These are phyloP conservation scores for Pterostichus niger DNA, from an alignment of 2,888 invertebrate species.

Conservation along the genomic window DNA sequence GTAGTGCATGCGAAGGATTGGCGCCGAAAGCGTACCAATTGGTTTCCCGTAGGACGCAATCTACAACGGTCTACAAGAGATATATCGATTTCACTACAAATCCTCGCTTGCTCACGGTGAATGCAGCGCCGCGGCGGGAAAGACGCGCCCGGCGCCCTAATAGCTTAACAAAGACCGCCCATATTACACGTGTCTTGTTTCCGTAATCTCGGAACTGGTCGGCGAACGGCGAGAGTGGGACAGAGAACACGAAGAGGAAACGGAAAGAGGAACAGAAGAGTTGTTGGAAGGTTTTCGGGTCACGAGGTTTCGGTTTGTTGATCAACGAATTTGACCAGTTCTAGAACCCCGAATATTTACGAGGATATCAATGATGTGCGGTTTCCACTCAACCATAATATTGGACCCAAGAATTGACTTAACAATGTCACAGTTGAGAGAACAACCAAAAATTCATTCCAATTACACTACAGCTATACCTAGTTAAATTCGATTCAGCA, in stretches of 20 bases:
- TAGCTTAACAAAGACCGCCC: conserved; percentile 67
- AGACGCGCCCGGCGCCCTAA: conserved; percentile 36
- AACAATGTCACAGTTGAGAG: no score
- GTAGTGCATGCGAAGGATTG: conserved; percentile 25
- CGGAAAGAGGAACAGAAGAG: conserved; percentile 21
- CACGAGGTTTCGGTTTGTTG: background rate
- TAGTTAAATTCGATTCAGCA: no score
- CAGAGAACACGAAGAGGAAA: conserved; percentile 29
- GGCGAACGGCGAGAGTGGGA: background rate
- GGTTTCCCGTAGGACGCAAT: conserved; percentile 65
- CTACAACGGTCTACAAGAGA: conserved; percentile 64
- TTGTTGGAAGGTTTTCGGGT: conserved; percentile 18
- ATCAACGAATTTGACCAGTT: background rate
- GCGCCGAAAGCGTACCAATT: conserved; percentile 59
- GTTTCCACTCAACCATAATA: no score
- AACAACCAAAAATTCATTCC: no score
- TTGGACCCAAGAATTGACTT: no score
- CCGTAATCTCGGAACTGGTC: conserved; percentile 62
- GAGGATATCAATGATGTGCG: no score
- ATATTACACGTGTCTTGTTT: conserved; percentile 67
- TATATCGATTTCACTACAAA: conserved; percentile 67
- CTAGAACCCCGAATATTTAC: conserved; percentile 3
- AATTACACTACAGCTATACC: no score
- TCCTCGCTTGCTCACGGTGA: conserved; percentile 58
- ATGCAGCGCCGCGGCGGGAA: conserved; percentile 39